These are phyloP conservation scores for Hydropsyche betteni DNA, from an alignment of 2,888 invertebrate genomes.

Conservation along the genomic window DNA sequence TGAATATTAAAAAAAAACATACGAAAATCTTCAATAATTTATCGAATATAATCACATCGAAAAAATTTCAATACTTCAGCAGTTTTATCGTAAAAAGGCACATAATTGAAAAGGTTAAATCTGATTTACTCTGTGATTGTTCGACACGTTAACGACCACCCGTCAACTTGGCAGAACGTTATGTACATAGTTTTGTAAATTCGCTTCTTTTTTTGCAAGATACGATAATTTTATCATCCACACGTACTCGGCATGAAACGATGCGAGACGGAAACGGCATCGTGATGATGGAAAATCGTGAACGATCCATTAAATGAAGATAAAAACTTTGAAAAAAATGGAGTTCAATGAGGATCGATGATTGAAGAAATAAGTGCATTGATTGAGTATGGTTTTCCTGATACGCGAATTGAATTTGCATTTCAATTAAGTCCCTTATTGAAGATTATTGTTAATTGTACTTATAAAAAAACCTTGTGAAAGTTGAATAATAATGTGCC, in stretches of 20 bases:
- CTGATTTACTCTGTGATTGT: neutral
- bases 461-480: too few species aligned
- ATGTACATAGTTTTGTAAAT: neutral
- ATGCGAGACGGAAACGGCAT: neutral
- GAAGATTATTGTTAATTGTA: too few species aligned
- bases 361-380: too few species aligned
- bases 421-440: too few species aligned
- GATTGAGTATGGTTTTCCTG: too few species aligned
- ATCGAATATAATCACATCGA: too few species aligned
- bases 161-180: neutral
- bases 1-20: neutral
- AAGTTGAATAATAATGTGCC: too few species aligned
- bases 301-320: constrained; percentile 3
- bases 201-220: neutral
- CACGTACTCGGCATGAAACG: too few species aligned
- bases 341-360: too few species aligned
- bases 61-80: neutral
- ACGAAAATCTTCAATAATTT: too few species aligned
- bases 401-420: too few species aligned
- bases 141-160: constrained; percentile 16
- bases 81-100: neutral
- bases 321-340: too few species aligned
- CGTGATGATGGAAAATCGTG: constrained; percentile 21
- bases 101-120: constrained; percentile 10
- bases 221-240: neutral